Evolutionary conservation across 2,797 vertebrate genomes (phyloP).

Genomic region (Catostomus latipinnis): DNA sequence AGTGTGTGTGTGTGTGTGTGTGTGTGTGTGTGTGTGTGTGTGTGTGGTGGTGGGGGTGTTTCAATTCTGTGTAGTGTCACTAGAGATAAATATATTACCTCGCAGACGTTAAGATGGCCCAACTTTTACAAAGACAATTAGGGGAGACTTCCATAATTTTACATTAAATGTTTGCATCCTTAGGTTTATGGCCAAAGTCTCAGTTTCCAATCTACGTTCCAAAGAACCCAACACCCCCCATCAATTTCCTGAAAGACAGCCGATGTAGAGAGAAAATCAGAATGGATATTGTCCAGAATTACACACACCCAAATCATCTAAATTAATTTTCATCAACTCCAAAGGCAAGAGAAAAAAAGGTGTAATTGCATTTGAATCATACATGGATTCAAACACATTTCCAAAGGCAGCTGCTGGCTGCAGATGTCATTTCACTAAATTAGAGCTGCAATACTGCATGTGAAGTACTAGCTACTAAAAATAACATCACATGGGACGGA

Average conservation of each 20-base stretch:
- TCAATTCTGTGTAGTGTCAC: too few relatives aligned
- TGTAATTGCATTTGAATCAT: conserved; percentile 54
- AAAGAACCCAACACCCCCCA: conserved; percentile 6
- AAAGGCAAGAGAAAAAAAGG: conserved; percentile 38
- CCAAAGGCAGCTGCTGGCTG: conserved; percentile 45
- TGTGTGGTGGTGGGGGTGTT: too few relatives aligned
- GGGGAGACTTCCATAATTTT: not conserved
- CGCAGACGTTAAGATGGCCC: not conserved
- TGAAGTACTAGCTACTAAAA: conserved; percentile 32
- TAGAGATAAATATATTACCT: too few relatives aligned
- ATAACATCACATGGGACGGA: conserved; percentile 16
- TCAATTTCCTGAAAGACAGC: conserved; percentile 66
- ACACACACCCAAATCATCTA: conserved; percentile 62
- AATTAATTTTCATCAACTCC: conserved; percentile 67
- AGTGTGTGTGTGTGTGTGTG: too few relatives aligned
- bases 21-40: too few relatives aligned
- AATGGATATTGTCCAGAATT: conserved; percentile 59
- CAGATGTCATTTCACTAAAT: conserved; percentile 36
- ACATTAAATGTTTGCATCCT: conserved; percentile 1
- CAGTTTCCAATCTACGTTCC: conserved; percentile 25
- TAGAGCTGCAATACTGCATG: conserved; percentile 7
- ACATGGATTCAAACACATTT: conserved; percentile 58
- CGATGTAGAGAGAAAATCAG: conserved; percentile 54
- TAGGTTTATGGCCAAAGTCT: not conserved
- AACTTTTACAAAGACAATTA: not conserved